Percentiles rank a stretch among this genome's conserved stretches.
Evolutionary conservation across 2,113 vertebrate species (phyloP).

Genomic region (Dipodomys merriami): DNA sequence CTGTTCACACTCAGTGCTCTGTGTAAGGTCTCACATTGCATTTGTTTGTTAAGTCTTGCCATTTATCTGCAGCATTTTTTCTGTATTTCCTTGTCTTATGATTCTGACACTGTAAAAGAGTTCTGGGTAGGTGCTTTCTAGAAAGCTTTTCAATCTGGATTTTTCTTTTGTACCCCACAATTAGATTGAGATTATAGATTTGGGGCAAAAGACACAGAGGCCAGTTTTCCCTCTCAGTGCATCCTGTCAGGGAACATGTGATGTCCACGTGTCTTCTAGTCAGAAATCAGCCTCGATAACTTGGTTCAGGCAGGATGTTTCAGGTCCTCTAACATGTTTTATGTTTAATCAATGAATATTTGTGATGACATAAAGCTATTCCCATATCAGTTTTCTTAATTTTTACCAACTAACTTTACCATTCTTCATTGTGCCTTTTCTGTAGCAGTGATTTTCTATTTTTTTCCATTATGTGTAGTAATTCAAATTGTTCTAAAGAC

Average conservation of each 20-base stretch:
- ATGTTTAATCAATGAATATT: background rate
- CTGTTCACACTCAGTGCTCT: background rate
- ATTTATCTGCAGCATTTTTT: background rate
- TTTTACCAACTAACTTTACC: background rate
- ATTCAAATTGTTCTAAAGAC: slow-evolving; percentile 22
- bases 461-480: background rate
- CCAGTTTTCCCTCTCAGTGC: background rate
- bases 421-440: background rate
- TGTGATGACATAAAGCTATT: background rate
- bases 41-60: background rate
- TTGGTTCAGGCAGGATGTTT: background rate
- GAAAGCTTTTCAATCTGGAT: background rate
- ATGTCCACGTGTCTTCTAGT: background rate
- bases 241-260: background rate
- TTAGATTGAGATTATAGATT: background rate
- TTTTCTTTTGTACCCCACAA: background rate
- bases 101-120: background rate
- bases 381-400: background rate
- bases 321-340: background rate
- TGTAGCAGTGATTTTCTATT: background rate
- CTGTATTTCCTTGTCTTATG: background rate
- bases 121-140: background rate
- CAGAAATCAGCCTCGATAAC: background rate
- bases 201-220: background rate
- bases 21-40: background rate